Evolutionary conservation across 2,797 vertebrate genomes (phyloP).

Genomic region (Pogonophryne albipinna): DNA sequence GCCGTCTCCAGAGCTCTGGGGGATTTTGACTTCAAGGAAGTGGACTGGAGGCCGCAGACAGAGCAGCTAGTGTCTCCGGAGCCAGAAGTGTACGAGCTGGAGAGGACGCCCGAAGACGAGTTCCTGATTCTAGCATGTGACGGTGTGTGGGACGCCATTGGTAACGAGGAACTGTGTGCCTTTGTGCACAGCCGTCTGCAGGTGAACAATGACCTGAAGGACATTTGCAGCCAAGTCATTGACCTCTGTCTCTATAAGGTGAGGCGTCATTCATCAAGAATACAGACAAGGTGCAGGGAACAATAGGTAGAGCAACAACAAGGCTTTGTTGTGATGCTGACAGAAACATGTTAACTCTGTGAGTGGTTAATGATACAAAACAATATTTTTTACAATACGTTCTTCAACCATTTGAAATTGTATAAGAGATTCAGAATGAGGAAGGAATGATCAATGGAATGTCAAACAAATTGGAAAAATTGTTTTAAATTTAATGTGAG

Average conservation of each 20-base stretch:
- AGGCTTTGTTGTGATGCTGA: not conserved
- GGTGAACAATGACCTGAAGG: slow-evolving; percentile 84
- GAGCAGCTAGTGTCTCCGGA: slow-evolving; percentile 89
- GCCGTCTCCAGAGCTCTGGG: slow-evolving; percentile 88
- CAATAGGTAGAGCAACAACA: not conserved
- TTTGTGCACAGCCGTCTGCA: slow-evolving; percentile 85
- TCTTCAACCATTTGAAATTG: too few relatives aligned
- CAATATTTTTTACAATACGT: too few relatives aligned
- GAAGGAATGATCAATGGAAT: not conserved
- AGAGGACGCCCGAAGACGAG: slow-evolving; percentile 82
- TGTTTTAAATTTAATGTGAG: not conserved
- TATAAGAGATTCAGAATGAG: not conserved
- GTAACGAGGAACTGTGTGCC: slow-evolving; percentile 84
- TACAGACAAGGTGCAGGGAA: not conserved
- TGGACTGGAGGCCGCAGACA: slow-evolving; percentile 86
- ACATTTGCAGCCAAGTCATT: slow-evolving; percentile 87
- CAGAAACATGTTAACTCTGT: not conserved
- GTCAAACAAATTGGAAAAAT: not conserved
- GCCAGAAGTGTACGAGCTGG: slow-evolving; percentile 87
- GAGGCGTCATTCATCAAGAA: slow-evolving; percentile 40
- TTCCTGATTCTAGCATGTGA: slow-evolving; percentile 89
- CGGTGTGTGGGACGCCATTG: slow-evolving; percentile 88
- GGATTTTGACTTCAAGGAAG: slow-evolving; percentile 90
- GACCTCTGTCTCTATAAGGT: slow-evolving; percentile 90
- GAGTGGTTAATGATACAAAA: not conserved